phyloP scores from a whole-genome alignment of 2,113 vertebrate genomes.

The Gyps fulvus region DNA sequence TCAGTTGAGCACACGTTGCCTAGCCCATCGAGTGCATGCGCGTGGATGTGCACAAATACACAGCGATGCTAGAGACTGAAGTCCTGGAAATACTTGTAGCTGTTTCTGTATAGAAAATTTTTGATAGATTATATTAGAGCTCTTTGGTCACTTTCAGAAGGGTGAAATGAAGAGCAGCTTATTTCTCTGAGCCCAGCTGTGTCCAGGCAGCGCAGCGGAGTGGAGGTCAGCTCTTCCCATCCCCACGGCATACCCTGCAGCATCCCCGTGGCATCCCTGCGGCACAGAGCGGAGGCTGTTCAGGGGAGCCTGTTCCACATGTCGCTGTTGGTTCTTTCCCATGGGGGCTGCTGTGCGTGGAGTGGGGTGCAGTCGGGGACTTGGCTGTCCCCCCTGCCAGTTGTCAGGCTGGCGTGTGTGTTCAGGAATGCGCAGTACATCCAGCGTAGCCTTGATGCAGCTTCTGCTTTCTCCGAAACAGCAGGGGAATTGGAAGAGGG shows the following conservation, averaged over 20 bases:
- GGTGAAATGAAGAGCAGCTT: neutral
- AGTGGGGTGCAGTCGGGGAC: neutral
- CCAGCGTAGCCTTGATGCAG: accelerated
- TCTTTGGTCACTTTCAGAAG: neutral
- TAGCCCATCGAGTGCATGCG: neutral
- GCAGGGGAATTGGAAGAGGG: neutral
- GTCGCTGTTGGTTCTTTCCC: neutral
- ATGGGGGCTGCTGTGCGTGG: neutral
- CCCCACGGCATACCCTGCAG: accelerated
- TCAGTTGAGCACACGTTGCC: neutral
- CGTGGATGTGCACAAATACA: accelerated
- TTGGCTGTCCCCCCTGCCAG: neutral
- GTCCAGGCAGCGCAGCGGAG: accelerated
- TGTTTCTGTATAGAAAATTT: neutral
- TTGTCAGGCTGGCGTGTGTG: accelerated
- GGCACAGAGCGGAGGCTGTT: neutral
- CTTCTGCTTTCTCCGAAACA: accelerated
- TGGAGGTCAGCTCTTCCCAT: neutral
- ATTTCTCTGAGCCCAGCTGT: neutral
- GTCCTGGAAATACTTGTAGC: neutral
- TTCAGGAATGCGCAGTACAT: neutral
- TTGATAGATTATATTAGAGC: neutral
- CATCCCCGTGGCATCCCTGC: neutral
- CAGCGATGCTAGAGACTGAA: neutral
- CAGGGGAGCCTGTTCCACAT: neutral